Evolutionary conservation across 2,888 invertebrate genomes (phyloP).

Genomic region (Parnassius mnemosyne): DNA sequence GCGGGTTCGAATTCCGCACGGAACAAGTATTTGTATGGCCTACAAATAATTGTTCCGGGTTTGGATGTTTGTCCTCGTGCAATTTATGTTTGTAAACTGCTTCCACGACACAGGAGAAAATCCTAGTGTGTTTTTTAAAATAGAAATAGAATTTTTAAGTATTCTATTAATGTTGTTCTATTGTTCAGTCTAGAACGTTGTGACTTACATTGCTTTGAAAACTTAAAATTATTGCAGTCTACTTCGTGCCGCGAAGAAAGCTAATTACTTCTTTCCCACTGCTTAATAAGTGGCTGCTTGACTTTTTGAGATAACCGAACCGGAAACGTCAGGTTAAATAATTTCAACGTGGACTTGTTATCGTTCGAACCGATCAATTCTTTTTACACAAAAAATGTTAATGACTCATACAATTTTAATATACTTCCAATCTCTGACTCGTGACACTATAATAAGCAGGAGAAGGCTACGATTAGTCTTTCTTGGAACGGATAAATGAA

Average conservation of each 20-base stretch:
- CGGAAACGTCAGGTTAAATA: slow-evolving; percentile 35
- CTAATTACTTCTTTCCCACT: slow-evolving; percentile 24
- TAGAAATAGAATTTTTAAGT: too few relatives aligned
- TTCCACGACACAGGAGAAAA: too few relatives aligned
- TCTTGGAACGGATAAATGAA: not conserved
- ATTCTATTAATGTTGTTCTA: not conserved
- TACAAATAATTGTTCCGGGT: too few relatives aligned
- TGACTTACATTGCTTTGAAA: slow-evolving; percentile 10
- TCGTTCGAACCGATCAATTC: slow-evolving; percentile 16
- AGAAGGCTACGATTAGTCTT: not conserved
- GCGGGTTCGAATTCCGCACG: too few relatives aligned
- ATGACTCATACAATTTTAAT: slow-evolving; percentile 6
- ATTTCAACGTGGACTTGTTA: slow-evolving; percentile 29
- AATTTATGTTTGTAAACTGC: too few relatives aligned
- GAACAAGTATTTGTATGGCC: too few relatives aligned
- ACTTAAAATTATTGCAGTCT: slow-evolving; percentile 20
- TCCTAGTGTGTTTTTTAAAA: too few relatives aligned
- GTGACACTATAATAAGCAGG: not conserved
- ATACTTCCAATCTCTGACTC: not conserved
- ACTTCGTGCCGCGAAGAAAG: slow-evolving; percentile 13
- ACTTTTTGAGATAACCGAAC: slow-evolving; percentile 30
- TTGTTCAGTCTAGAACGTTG: not conserved
- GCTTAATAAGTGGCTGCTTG: slow-evolving; percentile 16
- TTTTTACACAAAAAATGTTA: slow-evolving; percentile 8
- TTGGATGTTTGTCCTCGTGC: too few relatives aligned